Evolutionary conservation across 2,888 invertebrate species (phyloP).

Genomic region (Archips xylosteana): DNA sequence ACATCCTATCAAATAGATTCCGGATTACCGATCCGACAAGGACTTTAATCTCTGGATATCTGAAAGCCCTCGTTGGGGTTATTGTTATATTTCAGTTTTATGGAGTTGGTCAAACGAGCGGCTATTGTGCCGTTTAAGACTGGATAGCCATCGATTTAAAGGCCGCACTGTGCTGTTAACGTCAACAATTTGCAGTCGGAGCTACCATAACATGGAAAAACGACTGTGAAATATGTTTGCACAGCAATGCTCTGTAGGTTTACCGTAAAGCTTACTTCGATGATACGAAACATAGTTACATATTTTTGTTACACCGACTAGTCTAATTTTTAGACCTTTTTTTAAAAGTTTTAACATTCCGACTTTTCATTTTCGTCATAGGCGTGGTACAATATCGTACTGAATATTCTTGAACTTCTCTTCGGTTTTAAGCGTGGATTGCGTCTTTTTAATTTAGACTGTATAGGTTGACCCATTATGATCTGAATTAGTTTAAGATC

Average conservation of each 20-base stretch:
- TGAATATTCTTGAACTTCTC: not conserved
- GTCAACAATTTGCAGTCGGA: slow-evolving; percentile 46
- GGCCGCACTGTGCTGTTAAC: slow-evolving; percentile 38
- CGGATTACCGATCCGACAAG: slow-evolving; percentile 60
- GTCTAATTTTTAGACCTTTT: not conserved
- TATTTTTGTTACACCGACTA: not conserved
- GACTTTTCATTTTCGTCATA: not conserved
- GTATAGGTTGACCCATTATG: too few relatives aligned
- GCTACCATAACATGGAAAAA: slow-evolving; percentile 65
- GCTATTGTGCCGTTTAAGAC: slow-evolving; percentile 63
- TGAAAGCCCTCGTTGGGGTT: slow-evolving; percentile 56
- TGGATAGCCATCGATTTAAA: slow-evolving; percentile 45
- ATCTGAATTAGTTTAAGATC: too few relatives aligned
- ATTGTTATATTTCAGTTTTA: slow-evolving; percentile 76
- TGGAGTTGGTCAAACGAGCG: slow-evolving; percentile 69
- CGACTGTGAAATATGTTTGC: slow-evolving; percentile 69
- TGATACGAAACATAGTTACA: not conserved
- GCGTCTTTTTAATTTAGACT: too few relatives aligned
- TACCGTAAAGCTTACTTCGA: slow-evolving; percentile 4
- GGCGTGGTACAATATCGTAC: not conserved
- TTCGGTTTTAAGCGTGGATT: not conserved
- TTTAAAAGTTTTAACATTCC: not conserved
- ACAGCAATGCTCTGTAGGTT: slow-evolving; percentile 58
- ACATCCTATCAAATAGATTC: slow-evolving; percentile 52
- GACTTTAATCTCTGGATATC: slow-evolving; percentile 59